Base-by-base conservation (phyloP, 2,888 invertebrate genomes). In the Clostera curtula region DNA sequence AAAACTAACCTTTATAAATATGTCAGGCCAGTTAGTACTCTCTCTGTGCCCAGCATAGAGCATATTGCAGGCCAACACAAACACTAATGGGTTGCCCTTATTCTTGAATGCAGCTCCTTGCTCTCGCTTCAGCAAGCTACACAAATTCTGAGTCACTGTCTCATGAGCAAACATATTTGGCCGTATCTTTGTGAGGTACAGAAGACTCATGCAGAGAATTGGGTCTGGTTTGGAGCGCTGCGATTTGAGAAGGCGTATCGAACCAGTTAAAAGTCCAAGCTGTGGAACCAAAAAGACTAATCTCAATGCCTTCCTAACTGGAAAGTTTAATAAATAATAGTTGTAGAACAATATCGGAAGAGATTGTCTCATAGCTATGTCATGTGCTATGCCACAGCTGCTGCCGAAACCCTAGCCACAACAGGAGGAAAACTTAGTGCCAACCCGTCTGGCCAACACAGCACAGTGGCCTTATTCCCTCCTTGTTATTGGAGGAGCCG, bases 11-110 rank as follows among this genome's bases (percentile, higher is more conserved):
- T 93, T 95, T 1, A 97, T 88, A 80, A 97, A 96, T 29, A 89
- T 85, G 60, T 97, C 96, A 0, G 97, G 97, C 98, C 97, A 98
- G 49, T 90, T 90, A 36, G 87, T 89, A 44, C 92, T 91, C 19
- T 96, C 95, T 24, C 88, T 84, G 63, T 91, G 96, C 0, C 93
- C 94, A 43, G 91, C 87, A 57, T 93, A 88, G 27, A 97, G 72
- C 53, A 97, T 85, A 73, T 96, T 97, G 34, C 95, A 90, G 3
- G 93, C 92, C 21, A 96, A 70, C 13, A 95, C 91, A 43, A 94
- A 91, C 19, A 93, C 90, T 20, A 93, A 76, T 0, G 91, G 88
- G 67, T 94, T 95, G 3, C 90, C 91, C 55, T 95, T 93, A 30
- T 88, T 88, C 77, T 96, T 93, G 64, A 90, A 89, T 0, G 80